These are phyloP conservation scores for Bradypus variegatus DNA, from an alignment of 2,797 vertebrate species.

Conservation along the genomic window DNA sequence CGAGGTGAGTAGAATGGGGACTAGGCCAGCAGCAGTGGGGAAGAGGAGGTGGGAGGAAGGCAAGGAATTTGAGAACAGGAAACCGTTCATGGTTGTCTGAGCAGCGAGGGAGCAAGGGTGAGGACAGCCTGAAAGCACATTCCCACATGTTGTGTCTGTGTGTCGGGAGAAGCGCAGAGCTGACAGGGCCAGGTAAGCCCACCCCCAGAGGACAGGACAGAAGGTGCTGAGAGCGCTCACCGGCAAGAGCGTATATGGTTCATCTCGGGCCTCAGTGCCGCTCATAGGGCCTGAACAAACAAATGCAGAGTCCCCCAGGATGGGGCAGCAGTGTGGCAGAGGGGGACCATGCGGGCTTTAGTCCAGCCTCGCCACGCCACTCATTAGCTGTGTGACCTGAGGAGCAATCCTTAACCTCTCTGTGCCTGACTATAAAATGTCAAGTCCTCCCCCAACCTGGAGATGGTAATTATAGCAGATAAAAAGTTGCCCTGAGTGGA, in stretches of 20 bases:
- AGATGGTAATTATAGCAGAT: not conserved
- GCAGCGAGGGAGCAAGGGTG: not conserved
- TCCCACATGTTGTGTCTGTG: slow-evolving; percentile 2
- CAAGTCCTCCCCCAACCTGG: not conserved
- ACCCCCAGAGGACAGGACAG: not conserved
- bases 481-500: not conserved
- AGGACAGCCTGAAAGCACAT: not conserved
- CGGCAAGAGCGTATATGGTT: not conserved
- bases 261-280: not conserved
- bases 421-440: not conserved
- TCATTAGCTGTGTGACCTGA: not conserved
- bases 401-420: not conserved
- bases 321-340: not conserved
- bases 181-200: not conserved
- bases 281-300: not conserved
- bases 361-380: not conserved
- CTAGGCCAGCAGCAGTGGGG: not conserved
- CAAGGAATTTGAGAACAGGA: not conserved
- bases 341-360: not conserved
- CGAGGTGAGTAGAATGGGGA: not conserved
- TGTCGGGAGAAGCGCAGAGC: not conserved
- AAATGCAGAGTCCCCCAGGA: not conserved
- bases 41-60: not conserved
- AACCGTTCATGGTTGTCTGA: not conserved
- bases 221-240: not conserved